Base-by-base conservation (phyloP, 2,888 invertebrate species). In the Caenorhabditis drosophilae region DNA sequence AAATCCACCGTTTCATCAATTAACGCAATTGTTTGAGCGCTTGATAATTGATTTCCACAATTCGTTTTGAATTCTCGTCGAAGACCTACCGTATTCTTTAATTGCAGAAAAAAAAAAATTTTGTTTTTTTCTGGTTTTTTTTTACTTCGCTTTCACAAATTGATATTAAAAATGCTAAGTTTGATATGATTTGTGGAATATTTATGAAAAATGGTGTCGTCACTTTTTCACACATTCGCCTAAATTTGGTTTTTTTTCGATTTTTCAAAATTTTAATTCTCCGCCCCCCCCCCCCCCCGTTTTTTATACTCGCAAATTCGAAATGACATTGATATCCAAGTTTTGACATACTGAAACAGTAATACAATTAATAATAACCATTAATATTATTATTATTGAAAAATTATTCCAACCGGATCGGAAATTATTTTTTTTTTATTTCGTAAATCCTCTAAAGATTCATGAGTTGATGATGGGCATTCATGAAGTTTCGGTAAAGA, bases 181-280 rank as follows among this genome's bases (percentile, higher is more conserved):
- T 47, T 31, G 47, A 47, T 16, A 47, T 47, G 15, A 31, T 34
- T 35, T 47, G 47, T 2, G 47, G 47, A 11, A 35, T n/a, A 23
- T 22, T 47, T 2, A 47, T 18, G 23, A 31, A 47, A 20, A 31
- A 47, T 4, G 47, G 22, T 4, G 16, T 12, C 2, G 26, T 20
- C 31, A 35, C 3, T 47, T 47, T 47, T 11, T 47, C 47, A 47
- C 12, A 23, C 47, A 47, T 47, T 35, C 47, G 22, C 7, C 47
- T 47, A 27, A 27, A 45, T 18, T 27, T 27, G n/a, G 27, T n/a
- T 23, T 23, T 11, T 4, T 23, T 40, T n/a, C n/a, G 4, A 18
- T 6, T 42, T 42, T 23, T 23, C 15, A 40, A 31, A 31, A 31
- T 12, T 31, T 31, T 31, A 6, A 31, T 6, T 9, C 31, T 9